Base-by-base conservation (phyloP, 2,888 invertebrate genomes). In the Lepidochitona cinerea region DNA sequence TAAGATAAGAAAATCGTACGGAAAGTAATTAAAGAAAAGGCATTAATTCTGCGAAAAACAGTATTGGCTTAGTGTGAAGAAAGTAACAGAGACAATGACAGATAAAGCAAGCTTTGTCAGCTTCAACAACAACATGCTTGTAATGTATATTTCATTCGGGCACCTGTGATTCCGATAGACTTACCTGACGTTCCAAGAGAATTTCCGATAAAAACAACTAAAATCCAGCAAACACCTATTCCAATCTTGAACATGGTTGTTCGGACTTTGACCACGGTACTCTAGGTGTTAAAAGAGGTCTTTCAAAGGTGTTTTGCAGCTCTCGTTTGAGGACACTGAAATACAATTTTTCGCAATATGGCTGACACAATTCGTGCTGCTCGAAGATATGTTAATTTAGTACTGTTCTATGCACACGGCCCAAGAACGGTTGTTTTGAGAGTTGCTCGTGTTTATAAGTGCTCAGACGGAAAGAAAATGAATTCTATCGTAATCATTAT, bases 131-230 rank as follows among this genome's bases (percentile, higher is more conserved):
- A n/a, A n/a, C n/a, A n/a, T n/a, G n/a, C 54, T 67, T 37, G 41
- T 41, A 33, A 67, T 23, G 49, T 53, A 29, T 35, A 33, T 65
- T 69, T 65, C 65, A 49, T 37, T 54, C 37, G 35, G 52, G 65
- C 49, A 70, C 71, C 68, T 64, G 77, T 73, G 77, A 76, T 73
- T 76, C 26, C 18, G 23, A 35, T 1, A 26, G 9, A 70, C 74
- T 74, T 74, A 74, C 74, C 74, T 32, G 74, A 74, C 70, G 70
- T 74, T 67, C 54, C 70, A 23, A 41, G 37, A 33, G 70, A 70
- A 68, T 70, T 37, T 41, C 67, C 74, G 49, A 49, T 7, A 49
- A 1, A 49, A 49, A 49, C 49, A n/a, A 49, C 23, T 1, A 49
- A 49, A 49, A 49, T 49, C 49, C 49, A 49, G 7, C 49, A 49